Percentiles rank a stretch among this genome's conserved stretches.
These are phyloP conservation scores for Anarsia innoxiella DNA, from an alignment of 2,888 invertebrate genomes.

Conservation along the genomic window DNA sequence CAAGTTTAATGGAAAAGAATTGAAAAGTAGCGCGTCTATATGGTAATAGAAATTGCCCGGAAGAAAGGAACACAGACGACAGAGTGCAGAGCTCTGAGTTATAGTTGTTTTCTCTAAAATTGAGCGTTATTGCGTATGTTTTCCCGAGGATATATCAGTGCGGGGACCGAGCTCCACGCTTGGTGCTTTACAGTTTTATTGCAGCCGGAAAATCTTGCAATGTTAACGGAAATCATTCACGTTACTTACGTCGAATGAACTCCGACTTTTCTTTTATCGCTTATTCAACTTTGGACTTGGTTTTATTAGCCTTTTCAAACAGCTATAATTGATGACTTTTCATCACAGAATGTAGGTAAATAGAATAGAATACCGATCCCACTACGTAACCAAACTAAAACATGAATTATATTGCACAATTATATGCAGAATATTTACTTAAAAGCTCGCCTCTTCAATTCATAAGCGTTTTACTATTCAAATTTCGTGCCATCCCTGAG, in stretches of 20 bases:
- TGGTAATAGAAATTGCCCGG: slow-evolving; percentile 75
- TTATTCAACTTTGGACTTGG: too few species aligned
- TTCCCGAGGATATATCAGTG: slow-evolving; percentile 38
- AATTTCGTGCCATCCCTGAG: too few species aligned
- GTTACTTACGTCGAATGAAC: slow-evolving; percentile 35
- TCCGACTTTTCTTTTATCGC: slow-evolving; percentile 31
- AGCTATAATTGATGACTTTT: too few species aligned
- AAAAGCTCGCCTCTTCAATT: too few species aligned
- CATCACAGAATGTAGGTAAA: too few species aligned
- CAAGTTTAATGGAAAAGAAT: slow-evolving; percentile 76
- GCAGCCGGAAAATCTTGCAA: slow-evolving; percentile 47
- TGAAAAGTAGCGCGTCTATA: slow-evolving; percentile 75
- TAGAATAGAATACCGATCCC: too few species aligned
- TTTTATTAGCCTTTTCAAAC: too few species aligned
- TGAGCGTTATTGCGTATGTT: slow-evolving; percentile 67
- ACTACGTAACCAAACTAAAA: too few species aligned
- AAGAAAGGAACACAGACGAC: slow-evolving; percentile 71
- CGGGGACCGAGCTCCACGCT: slow-evolving; percentile 24
- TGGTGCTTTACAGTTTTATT: slow-evolving; percentile 40
- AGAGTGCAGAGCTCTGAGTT: slow-evolving; percentile 68
- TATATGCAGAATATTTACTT: too few species aligned
- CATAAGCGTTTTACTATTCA: too few species aligned
- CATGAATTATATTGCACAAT: too few species aligned
- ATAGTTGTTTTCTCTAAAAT: slow-evolving; percentile 71
- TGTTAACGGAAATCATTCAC: slow-evolving; percentile 49